Conservation (phyloP, 2,888 invertebrate genomes). For the Drosophila subquinaria region DNA sequence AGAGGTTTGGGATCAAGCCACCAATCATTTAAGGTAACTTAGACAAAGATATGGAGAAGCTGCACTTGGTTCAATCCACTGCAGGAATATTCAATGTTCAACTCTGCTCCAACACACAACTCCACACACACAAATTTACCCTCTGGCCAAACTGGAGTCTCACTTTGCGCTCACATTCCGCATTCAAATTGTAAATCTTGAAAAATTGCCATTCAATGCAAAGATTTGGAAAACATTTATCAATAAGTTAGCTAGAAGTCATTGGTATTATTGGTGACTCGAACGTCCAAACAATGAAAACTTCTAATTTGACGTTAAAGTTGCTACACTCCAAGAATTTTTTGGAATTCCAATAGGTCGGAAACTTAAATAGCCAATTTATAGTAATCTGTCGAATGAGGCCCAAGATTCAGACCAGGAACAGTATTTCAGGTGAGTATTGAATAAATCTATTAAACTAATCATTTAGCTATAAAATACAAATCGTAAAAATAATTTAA, state of each 20-base stretch:
- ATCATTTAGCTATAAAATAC: neutral
- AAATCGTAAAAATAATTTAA: neutral
- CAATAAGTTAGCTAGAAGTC: conserved; percentile 60
- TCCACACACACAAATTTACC: neutral
- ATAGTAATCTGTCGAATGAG: too few relatives aligned
- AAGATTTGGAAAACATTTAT: conserved; percentile 76
- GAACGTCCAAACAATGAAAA: conserved; percentile 42
- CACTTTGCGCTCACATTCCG: conserved; percentile 36
- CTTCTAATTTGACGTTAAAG: conserved; percentile 50
- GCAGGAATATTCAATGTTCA: conserved; percentile 44
- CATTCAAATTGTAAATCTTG: conserved; percentile 79
- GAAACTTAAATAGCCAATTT: too few relatives aligned
- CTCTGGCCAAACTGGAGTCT: conserved; percentile 17
- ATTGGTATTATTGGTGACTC: conserved; percentile 39
- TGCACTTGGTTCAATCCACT: neutral
- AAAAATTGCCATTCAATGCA: conserved; percentile 82
- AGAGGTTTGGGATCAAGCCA: conserved; percentile 58
- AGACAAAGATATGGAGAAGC: conserved; percentile 45
- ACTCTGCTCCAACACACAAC: conserved; percentile 30
- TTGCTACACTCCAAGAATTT: conserved; percentile 27
- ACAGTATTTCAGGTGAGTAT: neutral
- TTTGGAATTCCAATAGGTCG: too few relatives aligned
- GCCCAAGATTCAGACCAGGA: too few relatives aligned
- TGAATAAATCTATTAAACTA: neutral
- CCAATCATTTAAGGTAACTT: conserved; percentile 71